Base-by-base conservation (phyloP, 1,140 invertebrate species). In the Bombus confusus region DNA sequence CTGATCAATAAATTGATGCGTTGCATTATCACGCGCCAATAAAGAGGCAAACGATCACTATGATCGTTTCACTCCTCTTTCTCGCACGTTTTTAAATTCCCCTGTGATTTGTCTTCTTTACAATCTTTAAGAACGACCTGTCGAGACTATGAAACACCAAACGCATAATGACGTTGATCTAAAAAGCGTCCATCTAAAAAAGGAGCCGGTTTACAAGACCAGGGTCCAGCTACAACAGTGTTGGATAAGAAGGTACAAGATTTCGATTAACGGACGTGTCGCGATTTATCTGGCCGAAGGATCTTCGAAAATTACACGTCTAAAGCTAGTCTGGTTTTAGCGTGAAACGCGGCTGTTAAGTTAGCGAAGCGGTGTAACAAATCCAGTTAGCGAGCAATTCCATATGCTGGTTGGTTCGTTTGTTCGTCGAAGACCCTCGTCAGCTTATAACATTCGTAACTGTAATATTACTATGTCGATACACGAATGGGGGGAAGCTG, bases 221-320 rank as follows among this genome's bases (percentile, higher is more conserved):
- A n/a, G 28, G 73, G 22, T 34, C 13, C 34, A 62, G 75, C 75
- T 28, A 76, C 52, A 41, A 25, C 37, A 15, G 59, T 25, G 25
- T 59, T 39, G 25, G 28, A 31, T 31, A 78, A 64, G 57, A 41
- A 22, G 75, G 57, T 15, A 59, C 57, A 71, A 87, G 75, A 64
- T 90, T 80, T 90, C 80, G 66, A 86, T 83, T 77, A 78, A 62
- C 64, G 74, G 88, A 76, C 84, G 74, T 87, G 88, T 90, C 88
- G 81, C 83, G 81, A 85, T 77, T 90, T 90, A 90, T 90, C 86
- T 83, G 68, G 6, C 22, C 39, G 62, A 39, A 31, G 73, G 79
- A 90, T 90, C 86, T 80, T 72, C 82, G 88, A 86, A 90, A 90
- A 90, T 90, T 90, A 90, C 72, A 90, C 62, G 72, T 87, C 83